phyloP scores from a whole-genome alignment of 30 jellyfish, hydroid and myxozoan genomes.

The Aurelia coerulea region DNA sequence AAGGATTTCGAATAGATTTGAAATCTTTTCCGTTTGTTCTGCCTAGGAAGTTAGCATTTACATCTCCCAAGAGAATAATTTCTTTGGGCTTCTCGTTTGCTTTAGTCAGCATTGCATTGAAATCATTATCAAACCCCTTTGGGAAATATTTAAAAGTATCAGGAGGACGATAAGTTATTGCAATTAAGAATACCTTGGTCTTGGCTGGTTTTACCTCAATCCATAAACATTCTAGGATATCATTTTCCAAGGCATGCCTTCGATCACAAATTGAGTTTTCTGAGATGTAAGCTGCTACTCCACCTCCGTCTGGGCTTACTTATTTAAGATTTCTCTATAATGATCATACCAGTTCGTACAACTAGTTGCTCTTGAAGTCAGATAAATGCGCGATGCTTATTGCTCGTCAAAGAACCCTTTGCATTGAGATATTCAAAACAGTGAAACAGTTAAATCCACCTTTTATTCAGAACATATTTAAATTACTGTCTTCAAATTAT shows the following conservation, averaged over 20 bases:
- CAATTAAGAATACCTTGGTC: slow-evolving; percentile 48
- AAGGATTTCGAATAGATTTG: slow-evolving; percentile 43
- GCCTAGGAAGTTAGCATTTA: slow-evolving; percentile 45
- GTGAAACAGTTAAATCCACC: no score
- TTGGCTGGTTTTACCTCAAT: slow-evolving; percentile 50
- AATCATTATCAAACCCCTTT: slow-evolving; percentile 55
- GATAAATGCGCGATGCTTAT: no score
- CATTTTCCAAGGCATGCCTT: slow-evolving; percentile 58
- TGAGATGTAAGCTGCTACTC: slow-evolving; percentile 78
- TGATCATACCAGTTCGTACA: no score
- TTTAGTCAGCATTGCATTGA: slow-evolving; percentile 60
- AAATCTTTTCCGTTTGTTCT: slow-evolving; percentile 45
- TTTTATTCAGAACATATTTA: no score
- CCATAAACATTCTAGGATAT: neutral
- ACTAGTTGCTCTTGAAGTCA: no score
- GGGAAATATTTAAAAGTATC: slow-evolving; percentile 57
- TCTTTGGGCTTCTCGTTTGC: slow-evolving; percentile 68
- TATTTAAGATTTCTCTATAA: no score
- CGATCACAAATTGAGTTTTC: slow-evolving; percentile 63
- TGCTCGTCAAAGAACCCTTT: no score
- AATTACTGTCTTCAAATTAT: no score
- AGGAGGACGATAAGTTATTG: slow-evolving; percentile 61
- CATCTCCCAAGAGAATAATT: neutral
- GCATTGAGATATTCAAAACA: no score
- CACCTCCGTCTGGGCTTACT: slow-evolving; percentile 75